Percentiles rank a stretch among this genome's conserved stretches.
These are phyloP conservation scores for Drosophila kanekoi DNA, from an alignment of 2,888 invertebrate genomes.

Conservation along the genomic window DNA sequence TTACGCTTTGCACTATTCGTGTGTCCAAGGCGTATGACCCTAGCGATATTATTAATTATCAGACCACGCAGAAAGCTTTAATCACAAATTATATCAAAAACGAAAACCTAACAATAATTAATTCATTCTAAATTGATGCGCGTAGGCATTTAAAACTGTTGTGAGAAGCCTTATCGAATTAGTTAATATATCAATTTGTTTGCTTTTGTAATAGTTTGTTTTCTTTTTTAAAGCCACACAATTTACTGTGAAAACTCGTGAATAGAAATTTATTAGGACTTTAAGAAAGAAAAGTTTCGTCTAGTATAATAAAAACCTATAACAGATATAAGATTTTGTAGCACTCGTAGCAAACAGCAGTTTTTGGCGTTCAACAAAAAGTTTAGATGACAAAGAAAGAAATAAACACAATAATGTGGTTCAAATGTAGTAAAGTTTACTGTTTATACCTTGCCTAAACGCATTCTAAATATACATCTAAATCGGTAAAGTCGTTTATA, in stretches of 20 bases:
- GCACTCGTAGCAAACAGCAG: constrained; percentile 52
- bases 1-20: constrained; percentile 25
- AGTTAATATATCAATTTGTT: constrained; percentile 46
- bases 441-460: constrained; percentile 60
- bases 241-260: constrained; percentile 72
- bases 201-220: constrained; percentile 7
- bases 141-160: constrained; percentile 56
- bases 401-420: constrained; percentile 60
- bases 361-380: constrained; percentile 53
- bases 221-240: constrained; percentile 59
- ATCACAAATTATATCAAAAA: constrained; percentile 26
- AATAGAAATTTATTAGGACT: constrained; percentile 38
- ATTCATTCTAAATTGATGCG: constrained; percentile 60
- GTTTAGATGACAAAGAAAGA: constrained; percentile 21
- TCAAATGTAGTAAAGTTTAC: constrained; percentile 66
- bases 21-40: constrained; percentile 8
- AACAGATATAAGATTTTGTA: constrained; percentile 52
- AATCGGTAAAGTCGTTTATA: constrained; percentile 35
- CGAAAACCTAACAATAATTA: constrained; percentile 45
- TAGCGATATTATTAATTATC: constrained; percentile 19
- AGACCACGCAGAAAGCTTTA: constrained; percentile 53
- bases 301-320: constrained; percentile 33
- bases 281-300: constrained; percentile 35
- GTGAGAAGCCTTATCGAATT: constrained; percentile 49
- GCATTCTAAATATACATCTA: constrained; percentile 55